Conservation (phyloP, 2,113 vertebrate species). For the Elachura formosa region DNA sequence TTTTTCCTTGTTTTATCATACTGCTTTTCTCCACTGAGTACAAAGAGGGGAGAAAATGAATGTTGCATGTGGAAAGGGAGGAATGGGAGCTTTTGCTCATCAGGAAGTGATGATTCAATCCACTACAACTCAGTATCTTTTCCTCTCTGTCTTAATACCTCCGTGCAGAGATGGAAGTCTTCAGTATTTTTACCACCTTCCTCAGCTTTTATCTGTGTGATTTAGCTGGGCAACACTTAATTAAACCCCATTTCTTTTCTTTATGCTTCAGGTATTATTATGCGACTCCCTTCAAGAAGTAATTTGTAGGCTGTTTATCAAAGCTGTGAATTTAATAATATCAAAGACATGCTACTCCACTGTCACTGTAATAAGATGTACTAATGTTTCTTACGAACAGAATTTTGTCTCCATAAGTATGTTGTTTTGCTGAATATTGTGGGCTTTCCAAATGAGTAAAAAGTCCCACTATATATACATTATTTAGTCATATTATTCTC, state of each 20-base stretch:
- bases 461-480: accelerated
- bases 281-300: conserved; percentile 60
- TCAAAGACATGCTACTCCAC: neutral
- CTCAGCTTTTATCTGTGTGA: conserved; percentile 11
- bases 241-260: conserved; percentile 72
- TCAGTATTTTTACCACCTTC: conserved; percentile 4
- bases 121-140: neutral
- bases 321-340: conserved; percentile 73
- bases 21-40: neutral
- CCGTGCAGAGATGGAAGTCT: neutral
- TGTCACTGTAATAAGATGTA: conserved; percentile 40
- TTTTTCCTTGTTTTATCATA: neutral
- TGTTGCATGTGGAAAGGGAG: neutral
- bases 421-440: neutral
- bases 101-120: neutral
- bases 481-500: neutral
- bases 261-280: conserved; percentile 70
- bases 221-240: conserved; percentile 72
- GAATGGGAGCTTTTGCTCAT: neutral
- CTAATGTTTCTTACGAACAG: conserved; percentile 16
- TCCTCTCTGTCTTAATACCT: neutral
- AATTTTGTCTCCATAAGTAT: neutral
- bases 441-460: neutral
- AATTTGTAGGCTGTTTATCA: conserved; percentile 72
- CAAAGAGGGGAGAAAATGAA: neutral